Percentiles rank a stretch among this genome's conserved stretches.
Conservation (phyloP, 2,797 vertebrate species). For the Anableps anableps region DNA sequence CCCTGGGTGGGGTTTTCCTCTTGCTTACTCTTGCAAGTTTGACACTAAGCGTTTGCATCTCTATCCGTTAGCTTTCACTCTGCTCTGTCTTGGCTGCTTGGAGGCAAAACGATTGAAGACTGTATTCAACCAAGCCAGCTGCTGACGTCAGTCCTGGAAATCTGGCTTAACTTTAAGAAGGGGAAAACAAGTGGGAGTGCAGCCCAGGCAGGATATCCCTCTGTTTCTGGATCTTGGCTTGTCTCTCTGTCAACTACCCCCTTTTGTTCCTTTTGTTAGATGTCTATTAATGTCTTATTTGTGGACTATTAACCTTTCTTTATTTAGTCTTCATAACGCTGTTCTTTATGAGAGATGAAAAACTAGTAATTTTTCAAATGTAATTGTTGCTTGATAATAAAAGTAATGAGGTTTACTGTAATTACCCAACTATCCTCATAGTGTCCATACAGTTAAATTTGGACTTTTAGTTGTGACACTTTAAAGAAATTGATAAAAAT, state of each 20-base stretch:
- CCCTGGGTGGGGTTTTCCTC: constrained; percentile 48
- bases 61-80: constrained; percentile 50
- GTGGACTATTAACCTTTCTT: constrained; percentile 3
- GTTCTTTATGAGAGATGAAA: background rate
- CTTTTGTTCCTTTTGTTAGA: constrained; percentile 31
- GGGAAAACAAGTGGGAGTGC: constrained; percentile 48
- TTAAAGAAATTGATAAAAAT: background rate
- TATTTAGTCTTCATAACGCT: background rate
- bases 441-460: background rate
- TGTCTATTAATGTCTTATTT: constrained; percentile 30
- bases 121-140: constrained; percentile 46
- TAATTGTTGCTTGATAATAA: background rate
- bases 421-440: background rate
- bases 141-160: constrained; percentile 46
- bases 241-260: constrained; percentile 29
- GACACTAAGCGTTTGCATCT: constrained; percentile 45
- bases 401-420: background rate
- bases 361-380: background rate
- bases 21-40: constrained; percentile 30
- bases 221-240: constrained; percentile 36
- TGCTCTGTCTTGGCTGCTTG: constrained; percentile 33
- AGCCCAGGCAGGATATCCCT: constrained; percentile 56
- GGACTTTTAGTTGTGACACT: background rate
- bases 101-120: constrained; percentile 22
- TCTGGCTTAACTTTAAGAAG: constrained; percentile 52